These are phyloP conservation scores for Calliphora vomitoria DNA, from an alignment of 2,888 invertebrate genomes.

Conservation along the genomic window DNA sequence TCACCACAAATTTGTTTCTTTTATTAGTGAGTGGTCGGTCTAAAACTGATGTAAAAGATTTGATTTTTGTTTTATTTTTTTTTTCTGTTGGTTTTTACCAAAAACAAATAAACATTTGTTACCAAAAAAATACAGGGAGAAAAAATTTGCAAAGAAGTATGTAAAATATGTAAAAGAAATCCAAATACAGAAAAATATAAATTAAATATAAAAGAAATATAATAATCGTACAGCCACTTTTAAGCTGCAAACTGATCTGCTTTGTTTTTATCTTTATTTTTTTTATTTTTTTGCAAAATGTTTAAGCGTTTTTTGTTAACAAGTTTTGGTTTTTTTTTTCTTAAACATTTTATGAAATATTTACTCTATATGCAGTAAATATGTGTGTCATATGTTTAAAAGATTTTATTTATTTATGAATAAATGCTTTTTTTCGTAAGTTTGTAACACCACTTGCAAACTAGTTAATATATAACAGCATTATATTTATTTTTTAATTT, in stretches of 20 bases:
- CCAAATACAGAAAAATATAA: background rate
- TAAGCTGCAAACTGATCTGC: background rate
- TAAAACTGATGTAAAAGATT: background rate
- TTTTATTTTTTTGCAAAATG: background rate
- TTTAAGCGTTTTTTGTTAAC: background rate
- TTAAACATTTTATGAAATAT: background rate
- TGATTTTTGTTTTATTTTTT: background rate
- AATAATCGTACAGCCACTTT: background rate
- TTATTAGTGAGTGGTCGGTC: background rate
- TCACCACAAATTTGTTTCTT: background rate
- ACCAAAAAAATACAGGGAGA: background rate
- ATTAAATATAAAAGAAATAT: too few relatives aligned
- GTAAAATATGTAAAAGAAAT: too few relatives aligned
- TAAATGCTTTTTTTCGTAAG: background rate
- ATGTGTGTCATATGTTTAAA: slow-evolving; percentile 6
- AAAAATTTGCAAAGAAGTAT: too few relatives aligned
- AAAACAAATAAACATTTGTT: background rate
- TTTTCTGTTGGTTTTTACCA: background rate
- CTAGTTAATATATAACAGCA: slow-evolving; percentile 20
- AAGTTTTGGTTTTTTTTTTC: slow-evolving; percentile 15
- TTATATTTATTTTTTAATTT: background rate
- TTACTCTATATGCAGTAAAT: slow-evolving; percentile 1
- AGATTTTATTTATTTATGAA: background rate
- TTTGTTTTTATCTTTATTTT: too few relatives aligned
- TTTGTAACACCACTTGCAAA: slow-evolving; percentile 27